These are phyloP conservation scores for Aelia acuminata DNA, from an alignment of 2,888 invertebrate species.

Conservation along the genomic window DNA sequence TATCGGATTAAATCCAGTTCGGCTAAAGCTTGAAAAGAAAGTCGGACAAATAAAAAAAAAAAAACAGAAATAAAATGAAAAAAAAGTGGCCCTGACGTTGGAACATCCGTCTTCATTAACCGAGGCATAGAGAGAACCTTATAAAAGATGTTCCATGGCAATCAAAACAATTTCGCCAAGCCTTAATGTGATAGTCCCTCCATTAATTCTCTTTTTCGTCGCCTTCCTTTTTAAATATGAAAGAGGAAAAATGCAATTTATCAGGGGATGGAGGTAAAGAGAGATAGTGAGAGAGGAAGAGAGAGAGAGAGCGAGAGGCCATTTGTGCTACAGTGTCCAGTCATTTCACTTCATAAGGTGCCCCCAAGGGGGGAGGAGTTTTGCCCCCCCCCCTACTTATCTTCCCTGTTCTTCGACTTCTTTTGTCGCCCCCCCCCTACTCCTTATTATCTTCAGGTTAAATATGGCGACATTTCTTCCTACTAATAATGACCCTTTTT, in stretches of 20 bases:
- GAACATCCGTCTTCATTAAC: conserved; percentile 18
- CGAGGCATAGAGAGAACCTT: neutral
- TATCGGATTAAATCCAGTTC: neutral
- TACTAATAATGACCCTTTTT: conserved; percentile 44
- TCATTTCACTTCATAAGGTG: conserved; percentile 40
- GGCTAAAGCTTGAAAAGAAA: neutral
- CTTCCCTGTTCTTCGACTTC: conserved; percentile 33
- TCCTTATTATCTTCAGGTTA: conserved; percentile 43
- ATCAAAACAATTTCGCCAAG: conserved; percentile 9
- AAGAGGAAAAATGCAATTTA: conserved; percentile 42
- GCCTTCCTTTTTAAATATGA: conserved; percentile 23
- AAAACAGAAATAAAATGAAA: too few species aligned
- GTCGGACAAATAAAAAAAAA: too few species aligned
- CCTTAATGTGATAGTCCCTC: conserved; percentile 32
- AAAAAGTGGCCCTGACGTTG: neutral
- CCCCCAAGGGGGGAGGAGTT: conserved; percentile 12
- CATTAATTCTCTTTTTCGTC: conserved; percentile 33
- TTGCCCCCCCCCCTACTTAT: conserved; percentile 27
- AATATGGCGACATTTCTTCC: conserved; percentile 48
- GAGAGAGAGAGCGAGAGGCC: too few species aligned
- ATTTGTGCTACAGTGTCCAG: conserved; percentile 6
- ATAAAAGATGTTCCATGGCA: conserved; percentile 23
- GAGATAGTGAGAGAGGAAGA: too few species aligned
- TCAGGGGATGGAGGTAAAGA: too few species aligned
- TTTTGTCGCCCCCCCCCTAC: conserved; percentile 48